A percentile compares a stretch with the other conserved stretches of the same genome.
Conservation (phyloP, 2,113 vertebrate genomes). For the Triplophysa rosa region DNA sequence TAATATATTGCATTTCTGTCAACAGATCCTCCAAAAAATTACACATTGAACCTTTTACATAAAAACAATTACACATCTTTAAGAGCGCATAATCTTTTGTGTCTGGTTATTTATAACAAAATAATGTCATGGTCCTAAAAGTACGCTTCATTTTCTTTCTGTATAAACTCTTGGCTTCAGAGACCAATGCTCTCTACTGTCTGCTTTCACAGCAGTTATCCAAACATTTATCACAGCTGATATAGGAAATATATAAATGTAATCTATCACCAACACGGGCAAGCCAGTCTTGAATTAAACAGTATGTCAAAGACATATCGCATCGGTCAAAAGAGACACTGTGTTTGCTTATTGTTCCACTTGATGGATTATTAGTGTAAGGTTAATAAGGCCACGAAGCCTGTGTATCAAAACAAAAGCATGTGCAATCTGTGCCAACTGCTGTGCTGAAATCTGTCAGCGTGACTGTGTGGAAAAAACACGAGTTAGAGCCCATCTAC, state of each 20-base stretch:
- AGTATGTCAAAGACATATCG: background rate
- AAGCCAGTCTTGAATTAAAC: conserved; percentile 6
- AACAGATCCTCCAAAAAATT: no score
- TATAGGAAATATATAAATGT: background rate
- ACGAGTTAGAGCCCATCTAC: background rate
- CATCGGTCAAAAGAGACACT: background rate
- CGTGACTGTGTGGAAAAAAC: background rate
- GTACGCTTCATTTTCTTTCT: background rate
- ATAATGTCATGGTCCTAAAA: no score
- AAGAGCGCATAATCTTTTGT: no score
- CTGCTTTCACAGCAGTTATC: conserved; percentile 20
- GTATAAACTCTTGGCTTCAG: background rate
- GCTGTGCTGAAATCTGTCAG: conserved; percentile 29
- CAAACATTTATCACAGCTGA: conserved; percentile 19
- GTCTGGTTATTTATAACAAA: no score
- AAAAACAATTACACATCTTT: no score
- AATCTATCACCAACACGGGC: conserved; percentile 1
- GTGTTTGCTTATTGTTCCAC: conserved; percentile 2
- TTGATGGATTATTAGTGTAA: conserved; percentile 26
- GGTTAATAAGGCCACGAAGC: background rate
- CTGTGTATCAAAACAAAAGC: conserved; percentile 6
- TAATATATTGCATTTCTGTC: no score
- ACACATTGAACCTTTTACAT: no score
- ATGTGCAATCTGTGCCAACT: conserved; percentile 24
- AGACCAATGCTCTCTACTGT: background rate